phyloP scores from a whole-genome alignment of 2,888 invertebrate genomes.

The Lissocephala sabroskyi region DNA sequence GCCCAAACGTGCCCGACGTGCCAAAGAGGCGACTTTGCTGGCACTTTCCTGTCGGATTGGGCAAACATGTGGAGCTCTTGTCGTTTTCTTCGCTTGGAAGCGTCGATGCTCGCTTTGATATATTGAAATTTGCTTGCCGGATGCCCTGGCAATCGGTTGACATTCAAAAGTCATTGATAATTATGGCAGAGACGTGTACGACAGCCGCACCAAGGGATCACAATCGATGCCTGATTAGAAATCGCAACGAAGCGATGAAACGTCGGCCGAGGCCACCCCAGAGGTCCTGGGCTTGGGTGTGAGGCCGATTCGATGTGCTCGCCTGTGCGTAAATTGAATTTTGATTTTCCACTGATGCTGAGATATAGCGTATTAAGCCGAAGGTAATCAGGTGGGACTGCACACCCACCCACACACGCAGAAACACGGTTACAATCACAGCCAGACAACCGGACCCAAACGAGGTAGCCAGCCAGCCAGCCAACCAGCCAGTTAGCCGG shows the following conservation, averaged over 20 bases:
- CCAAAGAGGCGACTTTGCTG: constrained; percentile 30
- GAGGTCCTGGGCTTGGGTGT: too few relatives aligned
- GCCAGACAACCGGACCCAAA: neutral
- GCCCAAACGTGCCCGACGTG: constrained; percentile 32
- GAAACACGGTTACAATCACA: neutral
- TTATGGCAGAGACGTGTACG: constrained; percentile 63
- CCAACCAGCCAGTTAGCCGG: constrained; percentile 1
- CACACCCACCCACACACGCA: neutral
- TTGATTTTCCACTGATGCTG: constrained; percentile 66
- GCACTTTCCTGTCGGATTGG: too few relatives aligned
- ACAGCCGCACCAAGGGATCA: constrained; percentile 65
- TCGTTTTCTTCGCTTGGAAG: too few relatives aligned
- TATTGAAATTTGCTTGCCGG: constrained; percentile 49
- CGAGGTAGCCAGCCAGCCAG: too few relatives aligned
- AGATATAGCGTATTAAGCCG: constrained; percentile 65
- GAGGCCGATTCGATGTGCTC: constrained; percentile 1
- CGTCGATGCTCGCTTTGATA: constrained; percentile 55
- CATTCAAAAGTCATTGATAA: constrained; percentile 64
- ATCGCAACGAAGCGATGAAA: constrained; percentile 41
- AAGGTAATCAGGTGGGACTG: constrained; percentile 51
- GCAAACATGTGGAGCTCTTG: too few relatives aligned
- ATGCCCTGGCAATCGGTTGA: constrained; percentile 25
- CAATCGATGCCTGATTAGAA: constrained; percentile 66
- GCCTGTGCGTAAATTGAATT: constrained; percentile 61
- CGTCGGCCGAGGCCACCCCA: too few relatives aligned